A percentile compares a stretch with the other conserved stretches of the same genome.
Evolutionary conservation across 2,113 vertebrate genomes (phyloP).

Genomic region (Petromus typicus): DNA sequence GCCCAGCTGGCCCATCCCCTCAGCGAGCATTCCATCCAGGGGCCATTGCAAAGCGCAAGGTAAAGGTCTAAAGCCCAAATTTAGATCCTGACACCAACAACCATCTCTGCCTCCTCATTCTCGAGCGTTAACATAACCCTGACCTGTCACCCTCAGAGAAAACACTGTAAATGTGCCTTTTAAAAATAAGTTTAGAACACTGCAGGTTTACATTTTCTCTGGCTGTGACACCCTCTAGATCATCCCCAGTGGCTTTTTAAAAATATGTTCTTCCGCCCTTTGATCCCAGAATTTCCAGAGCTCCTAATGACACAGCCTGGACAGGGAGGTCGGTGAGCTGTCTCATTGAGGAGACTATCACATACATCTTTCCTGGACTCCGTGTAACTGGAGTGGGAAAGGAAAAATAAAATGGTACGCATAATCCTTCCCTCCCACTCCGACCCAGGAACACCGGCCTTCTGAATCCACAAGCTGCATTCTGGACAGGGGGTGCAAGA

Average conservation of each 20-base stretch:
- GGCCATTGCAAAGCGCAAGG: background rate
- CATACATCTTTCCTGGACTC: background rate
- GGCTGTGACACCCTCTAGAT: background rate
- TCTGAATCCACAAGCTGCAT: background rate
- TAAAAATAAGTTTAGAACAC: background rate
- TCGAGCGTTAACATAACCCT: background rate
- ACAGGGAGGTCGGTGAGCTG: background rate
- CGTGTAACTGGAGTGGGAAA: fast-evolving
- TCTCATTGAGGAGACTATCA: background rate
- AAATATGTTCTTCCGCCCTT: background rate
- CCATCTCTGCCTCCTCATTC: background rate
- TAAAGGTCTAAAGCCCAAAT: background rate
- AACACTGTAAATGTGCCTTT: background rate
- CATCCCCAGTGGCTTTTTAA: fast-evolving
- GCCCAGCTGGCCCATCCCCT: background rate
- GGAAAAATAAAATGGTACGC: background rate
- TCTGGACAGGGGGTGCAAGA: background rate
- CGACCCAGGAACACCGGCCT: background rate
- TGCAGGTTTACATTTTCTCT: background rate
- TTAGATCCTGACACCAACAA: background rate
- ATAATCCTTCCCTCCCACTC: background rate
- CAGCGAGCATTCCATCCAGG: background rate
- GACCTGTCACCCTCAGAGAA: background rate
- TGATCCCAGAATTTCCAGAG: background rate
- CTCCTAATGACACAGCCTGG: background rate